Conservation (phyloP, 2,888 invertebrate species). For the Lasioglossum calceatum region DNA sequence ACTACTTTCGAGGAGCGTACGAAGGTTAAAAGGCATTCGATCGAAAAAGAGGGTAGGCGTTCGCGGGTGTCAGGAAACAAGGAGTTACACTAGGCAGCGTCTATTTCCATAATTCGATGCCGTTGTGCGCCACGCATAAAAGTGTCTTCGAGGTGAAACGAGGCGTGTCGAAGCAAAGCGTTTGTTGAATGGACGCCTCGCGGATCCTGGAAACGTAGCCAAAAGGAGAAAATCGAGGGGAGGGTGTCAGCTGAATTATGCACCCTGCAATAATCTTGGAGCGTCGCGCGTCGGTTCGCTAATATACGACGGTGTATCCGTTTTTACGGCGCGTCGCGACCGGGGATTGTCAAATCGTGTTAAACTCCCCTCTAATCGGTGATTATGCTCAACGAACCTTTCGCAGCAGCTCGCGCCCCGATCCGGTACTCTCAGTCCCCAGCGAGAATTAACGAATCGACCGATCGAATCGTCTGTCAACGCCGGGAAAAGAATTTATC, state of each 20-base stretch:
- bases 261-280: conserved; percentile 55
- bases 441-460: conserved; percentile 58
- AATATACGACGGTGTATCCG: conserved; percentile 58
- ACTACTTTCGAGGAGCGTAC: background rate
- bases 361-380: conserved; percentile 67
- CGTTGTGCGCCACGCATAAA: background rate
- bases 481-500: conserved; percentile 65
- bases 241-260: conserved; percentile 53
- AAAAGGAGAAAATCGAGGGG: background rate
- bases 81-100: background rate
- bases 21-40: background rate
- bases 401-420: conserved; percentile 52
- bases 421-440: conserved; percentile 14
- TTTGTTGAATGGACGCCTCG: background rate
- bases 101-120: conserved; percentile 22
- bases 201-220: conserved; percentile 19
- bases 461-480: conserved; percentile 56
- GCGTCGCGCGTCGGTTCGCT: conserved; percentile 51
- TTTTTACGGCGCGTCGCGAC: conserved; percentile 65
- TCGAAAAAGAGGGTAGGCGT: background rate
- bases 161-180: conserved; percentile 19
- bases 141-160: conserved; percentile 5
- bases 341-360: conserved; percentile 71
- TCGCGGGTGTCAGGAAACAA: background rate
- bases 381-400: conserved; percentile 72